phyloP scores from a whole-genome alignment of 2,113 vertebrate genomes.

The Gallinago undulata region DNA sequence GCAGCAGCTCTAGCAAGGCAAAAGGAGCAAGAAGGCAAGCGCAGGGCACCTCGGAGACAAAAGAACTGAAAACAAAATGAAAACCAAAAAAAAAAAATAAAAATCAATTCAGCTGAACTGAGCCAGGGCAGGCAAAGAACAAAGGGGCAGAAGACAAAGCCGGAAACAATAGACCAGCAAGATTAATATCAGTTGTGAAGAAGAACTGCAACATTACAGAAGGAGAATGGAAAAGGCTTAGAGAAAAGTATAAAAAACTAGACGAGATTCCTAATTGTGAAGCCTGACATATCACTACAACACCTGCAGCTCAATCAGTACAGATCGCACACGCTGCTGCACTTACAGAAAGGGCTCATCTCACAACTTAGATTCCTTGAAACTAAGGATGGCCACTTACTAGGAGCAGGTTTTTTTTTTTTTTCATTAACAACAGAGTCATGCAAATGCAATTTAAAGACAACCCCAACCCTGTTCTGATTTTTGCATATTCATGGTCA shows the following conservation, averaged over 20 bases:
- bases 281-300: background rate
- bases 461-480: background rate
- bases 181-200: slow-evolving; percentile 28
- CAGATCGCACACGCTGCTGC: background rate
- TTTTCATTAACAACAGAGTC: background rate
- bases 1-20: background rate
- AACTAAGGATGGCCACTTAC: background rate
- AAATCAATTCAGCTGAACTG: slow-evolving; percentile 54
- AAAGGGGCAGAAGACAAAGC: slow-evolving; percentile 65
- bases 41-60: slow-evolving; percentile 7
- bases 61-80: slow-evolving; percentile 30
- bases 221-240: slow-evolving; percentile 4
- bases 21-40: slow-evolving; percentile 18
- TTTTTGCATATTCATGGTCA: background rate
- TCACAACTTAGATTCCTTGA: background rate
- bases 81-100: background rate
- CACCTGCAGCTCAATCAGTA: background rate
- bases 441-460: background rate
- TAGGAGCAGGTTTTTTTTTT: background rate
- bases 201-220: background rate
- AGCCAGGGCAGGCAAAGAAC: slow-evolving; percentile 43
- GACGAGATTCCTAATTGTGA: background rate
- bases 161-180: slow-evolving; percentile 37
- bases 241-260: background rate
- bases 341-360: background rate